phyloP scores from a whole-genome alignment of 2,113 vertebrate species.

The Gorsachius goisagi region DNA sequence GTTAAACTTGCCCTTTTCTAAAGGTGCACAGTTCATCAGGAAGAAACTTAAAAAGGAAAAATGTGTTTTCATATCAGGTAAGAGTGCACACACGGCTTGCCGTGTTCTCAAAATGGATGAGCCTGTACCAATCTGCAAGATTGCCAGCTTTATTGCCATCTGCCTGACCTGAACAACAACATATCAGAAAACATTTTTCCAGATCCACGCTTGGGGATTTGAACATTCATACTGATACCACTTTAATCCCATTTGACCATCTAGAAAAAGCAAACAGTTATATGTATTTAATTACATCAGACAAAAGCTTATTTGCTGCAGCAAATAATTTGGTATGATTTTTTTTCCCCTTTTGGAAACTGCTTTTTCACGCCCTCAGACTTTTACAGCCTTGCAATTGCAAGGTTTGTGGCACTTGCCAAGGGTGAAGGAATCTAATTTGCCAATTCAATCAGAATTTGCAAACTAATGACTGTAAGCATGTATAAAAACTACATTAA shows the following conservation, averaged over 20 bases:
- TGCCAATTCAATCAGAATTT: slow-evolving; percentile 48
- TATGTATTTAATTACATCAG: neutral
- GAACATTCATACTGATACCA: neutral
- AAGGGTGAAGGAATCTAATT: slow-evolving; percentile 13
- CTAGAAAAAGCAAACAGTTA: neutral
- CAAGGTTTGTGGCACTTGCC: neutral
- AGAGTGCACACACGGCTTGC: neutral
- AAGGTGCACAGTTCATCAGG: neutral
- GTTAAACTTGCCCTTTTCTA: neutral
- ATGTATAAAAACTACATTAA: neutral
- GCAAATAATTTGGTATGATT: neutral
- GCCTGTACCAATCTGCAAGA: neutral
- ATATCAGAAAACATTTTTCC: neutral
- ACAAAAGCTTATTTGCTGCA: neutral
- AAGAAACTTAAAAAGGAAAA: neutral
- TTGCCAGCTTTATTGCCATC: neutral
- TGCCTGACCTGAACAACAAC: neutral
- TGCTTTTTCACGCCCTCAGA: neutral
- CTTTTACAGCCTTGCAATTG: neutral
- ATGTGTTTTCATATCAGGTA: neutral
- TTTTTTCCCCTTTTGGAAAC: neutral
- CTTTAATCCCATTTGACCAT: neutral
- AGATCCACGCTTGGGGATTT: neutral
- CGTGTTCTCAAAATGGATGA: neutral
- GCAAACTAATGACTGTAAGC: slow-evolving; percentile 21